Conservation (phyloP, 2,113 vertebrate species). For the Tauraco erythrolophus region DNA sequence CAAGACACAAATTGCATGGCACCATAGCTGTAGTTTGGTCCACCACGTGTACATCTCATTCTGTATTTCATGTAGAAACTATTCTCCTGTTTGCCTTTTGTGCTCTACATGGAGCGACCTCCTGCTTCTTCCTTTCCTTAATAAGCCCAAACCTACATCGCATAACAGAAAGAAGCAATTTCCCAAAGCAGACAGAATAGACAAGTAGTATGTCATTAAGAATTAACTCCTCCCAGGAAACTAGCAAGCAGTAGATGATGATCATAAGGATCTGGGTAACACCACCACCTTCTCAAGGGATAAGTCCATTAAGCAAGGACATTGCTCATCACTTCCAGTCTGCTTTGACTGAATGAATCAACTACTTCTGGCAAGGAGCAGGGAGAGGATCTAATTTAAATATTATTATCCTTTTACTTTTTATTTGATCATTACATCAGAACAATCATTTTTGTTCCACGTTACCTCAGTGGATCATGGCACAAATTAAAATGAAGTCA, state of each 20-base stretch:
- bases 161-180: background rate
- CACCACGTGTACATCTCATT: background rate
- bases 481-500: background rate
- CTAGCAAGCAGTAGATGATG: background rate
- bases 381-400: background rate
- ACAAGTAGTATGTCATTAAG: background rate
- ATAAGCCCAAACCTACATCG: background rate
- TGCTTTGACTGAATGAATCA: background rate
- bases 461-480: background rate
- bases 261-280: background rate
- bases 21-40: background rate
- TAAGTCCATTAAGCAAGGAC: background rate
- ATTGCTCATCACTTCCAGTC: background rate
- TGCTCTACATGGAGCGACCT: background rate
- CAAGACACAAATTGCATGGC: background rate
- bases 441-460: background rate
- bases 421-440: background rate
- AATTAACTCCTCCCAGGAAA: background rate
- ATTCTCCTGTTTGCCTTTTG: background rate
- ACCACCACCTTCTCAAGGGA: background rate
- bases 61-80: background rate
- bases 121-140: background rate
- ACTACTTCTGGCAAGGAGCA: background rate
- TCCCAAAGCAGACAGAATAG: background rate
- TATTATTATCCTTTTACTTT: background rate